These are phyloP conservation scores for Temnothorax curvispinosus DNA, from an alignment of 1,140 invertebrate genomes.

Conservation along the genomic window DNA sequence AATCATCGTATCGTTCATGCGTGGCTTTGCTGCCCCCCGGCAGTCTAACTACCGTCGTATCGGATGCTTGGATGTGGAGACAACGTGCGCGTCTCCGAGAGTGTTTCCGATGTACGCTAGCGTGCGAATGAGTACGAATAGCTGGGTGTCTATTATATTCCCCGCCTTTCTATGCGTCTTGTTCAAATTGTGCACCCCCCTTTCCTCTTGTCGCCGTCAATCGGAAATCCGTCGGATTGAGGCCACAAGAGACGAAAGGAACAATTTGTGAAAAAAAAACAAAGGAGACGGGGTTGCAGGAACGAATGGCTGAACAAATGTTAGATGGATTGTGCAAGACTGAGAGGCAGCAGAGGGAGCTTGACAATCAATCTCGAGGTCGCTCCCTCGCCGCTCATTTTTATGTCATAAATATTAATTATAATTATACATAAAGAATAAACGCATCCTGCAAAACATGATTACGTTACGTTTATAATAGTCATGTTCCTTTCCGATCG, in stretches of 20 bases:
- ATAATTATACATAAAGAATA: constrained; percentile 77
- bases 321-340: constrained; percentile 77
- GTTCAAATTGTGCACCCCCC: background rate
- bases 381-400: constrained; percentile 79
- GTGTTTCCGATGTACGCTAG: constrained; percentile 53
- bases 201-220: constrained; percentile 19
- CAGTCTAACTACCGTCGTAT: constrained; percentile 79
- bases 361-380: constrained; percentile 75
- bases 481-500: constrained; percentile 82
- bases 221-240: background rate
- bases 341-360: constrained; percentile 79
- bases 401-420: constrained; percentile 81
- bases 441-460: constrained; percentile 77
- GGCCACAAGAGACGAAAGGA: constrained; percentile 17
- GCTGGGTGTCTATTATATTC: constrained; percentile 24
- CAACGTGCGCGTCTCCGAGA: constrained; percentile 61
- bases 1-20: constrained; percentile 75
- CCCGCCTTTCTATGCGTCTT: constrained; percentile 27
- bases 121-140: constrained; percentile 52
- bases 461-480: constrained; percentile 81
- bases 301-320: constrained; percentile 32
- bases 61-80: constrained; percentile 69
- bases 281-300: constrained; percentile 40
- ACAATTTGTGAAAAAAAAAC: constrained; percentile 58
- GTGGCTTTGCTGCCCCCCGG: constrained; percentile 80